Percentiles rank a stretch among this genome's conserved stretches.
Evolutionary conservation across 2,113 vertebrate genomes (phyloP).

Genomic region (Neogale vison): DNA sequence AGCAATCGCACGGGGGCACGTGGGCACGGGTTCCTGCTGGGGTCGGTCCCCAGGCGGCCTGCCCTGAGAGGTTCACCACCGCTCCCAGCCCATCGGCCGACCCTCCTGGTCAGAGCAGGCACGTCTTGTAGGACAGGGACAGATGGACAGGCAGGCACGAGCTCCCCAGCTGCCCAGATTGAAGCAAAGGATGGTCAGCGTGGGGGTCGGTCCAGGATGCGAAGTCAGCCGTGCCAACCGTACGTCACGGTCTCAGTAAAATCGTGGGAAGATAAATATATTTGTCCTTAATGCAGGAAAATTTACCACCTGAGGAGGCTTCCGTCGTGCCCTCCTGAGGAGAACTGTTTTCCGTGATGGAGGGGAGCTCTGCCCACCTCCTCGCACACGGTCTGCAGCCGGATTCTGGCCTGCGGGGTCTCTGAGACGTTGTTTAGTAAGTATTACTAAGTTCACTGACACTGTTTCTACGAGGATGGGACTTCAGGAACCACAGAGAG

Average conservation of each 20-base stretch:
- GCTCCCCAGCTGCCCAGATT: neutral
- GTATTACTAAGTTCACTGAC: neutral
- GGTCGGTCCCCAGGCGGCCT: neutral
- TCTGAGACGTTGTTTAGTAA: neutral
- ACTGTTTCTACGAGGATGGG: neutral
- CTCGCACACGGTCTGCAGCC: neutral
- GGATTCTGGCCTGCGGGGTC: neutral
- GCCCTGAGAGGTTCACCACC: neutral
- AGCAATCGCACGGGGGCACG: too few relatives aligned
- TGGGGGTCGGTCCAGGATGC: too few relatives aligned
- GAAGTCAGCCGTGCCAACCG: too few relatives aligned
- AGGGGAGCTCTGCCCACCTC: neutral
- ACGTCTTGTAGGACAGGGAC: neutral
- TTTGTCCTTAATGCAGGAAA: neutral
- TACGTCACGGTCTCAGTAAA: neutral
- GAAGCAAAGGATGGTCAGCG: neutral
- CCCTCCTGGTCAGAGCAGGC: neutral
- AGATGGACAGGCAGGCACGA: neutral
- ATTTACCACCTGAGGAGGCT: neutral
- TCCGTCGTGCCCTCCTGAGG: neutral
- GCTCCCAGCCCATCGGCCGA: neutral
- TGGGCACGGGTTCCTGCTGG: accelerated
- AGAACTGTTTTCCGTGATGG: neutral
- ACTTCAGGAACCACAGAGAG: conserved; percentile 8
- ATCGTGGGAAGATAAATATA: neutral